Evolutionary conservation across 2,888 invertebrate genomes (phyloP), one percentile per base, ranked within the genome.

Genomic region (Enoplolaimus lenunculus): DNA sequence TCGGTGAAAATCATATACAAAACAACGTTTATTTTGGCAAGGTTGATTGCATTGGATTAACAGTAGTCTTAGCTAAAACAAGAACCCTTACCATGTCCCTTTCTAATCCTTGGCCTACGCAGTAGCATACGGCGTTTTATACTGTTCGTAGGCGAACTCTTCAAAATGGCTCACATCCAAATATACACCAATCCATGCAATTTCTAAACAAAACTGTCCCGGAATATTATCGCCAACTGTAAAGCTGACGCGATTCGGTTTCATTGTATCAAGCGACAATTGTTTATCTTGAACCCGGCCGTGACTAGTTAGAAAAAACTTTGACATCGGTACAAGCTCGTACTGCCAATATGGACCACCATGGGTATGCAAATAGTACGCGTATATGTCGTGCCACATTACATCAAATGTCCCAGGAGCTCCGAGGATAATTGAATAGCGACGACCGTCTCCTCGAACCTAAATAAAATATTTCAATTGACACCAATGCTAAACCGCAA

Each of bases 321-420:
- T 73, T 16, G 75, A 78, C 62, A 75, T 75, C 7, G 80, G 79
- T 34, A 80, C 78, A 72, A 88, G 90, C 33, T 89, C 87, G 73
- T 87, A 83, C 84, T 98, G 97, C 98, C 98, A 98, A 81, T 98
- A 95, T 0, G 98, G 98, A 0, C 97, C 95, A 59, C 98, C 98
- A 82, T 94, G 87, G 0, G 98, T 98, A 80, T 87, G 91, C 1
- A 98, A 82, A 0, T 89, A 87, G 81, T 88, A 95, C 77, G 88
- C 87, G 80, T 88, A 92, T 26, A 89, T 85, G 81, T 94, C 92
- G 80, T 91, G 88, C 91, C 91, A 93, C n/a, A 86, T 85, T 34
- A 93, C 82, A 81, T 97, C 95, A 77, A 86, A 89, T 75, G 86
- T 86, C 1, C 89, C 90, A 76, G 88, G 87, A 0, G 87, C 85